Percentiles rank a stretch among this genome's conserved stretches.
Evolutionary conservation across 2,797 vertebrate species (phyloP).

Genomic region (Etheostoma nigrum): DNA sequence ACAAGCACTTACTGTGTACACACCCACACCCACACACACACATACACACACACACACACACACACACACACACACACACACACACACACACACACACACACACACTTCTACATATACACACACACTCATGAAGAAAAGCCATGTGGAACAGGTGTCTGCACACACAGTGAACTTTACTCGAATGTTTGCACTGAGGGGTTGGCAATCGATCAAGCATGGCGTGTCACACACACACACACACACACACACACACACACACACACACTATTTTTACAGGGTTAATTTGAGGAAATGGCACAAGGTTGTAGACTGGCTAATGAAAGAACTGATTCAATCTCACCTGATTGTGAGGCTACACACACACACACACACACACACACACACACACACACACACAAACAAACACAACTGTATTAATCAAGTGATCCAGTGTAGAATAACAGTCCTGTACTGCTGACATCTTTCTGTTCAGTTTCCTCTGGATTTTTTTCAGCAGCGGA

Average conservation of each 20-base stretch:
- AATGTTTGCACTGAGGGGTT: constrained; percentile 59
- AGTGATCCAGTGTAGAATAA: constrained; percentile 6
- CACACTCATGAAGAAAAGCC: background rate
- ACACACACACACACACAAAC: background rate
- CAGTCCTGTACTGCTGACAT: background rate
- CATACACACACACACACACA: constrained; percentile 18
- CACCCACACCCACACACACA: constrained; percentile 8
- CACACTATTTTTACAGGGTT: constrained; percentile 55
- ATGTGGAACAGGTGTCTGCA: constrained; percentile 54
- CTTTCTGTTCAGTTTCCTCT: background rate
- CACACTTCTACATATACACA: background rate
- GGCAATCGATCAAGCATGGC: constrained; percentile 66
- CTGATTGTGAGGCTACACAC: constrained; percentile 37
- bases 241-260: constrained; percentile 10
- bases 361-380: background rate
- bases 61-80: background rate
- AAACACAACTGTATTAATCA: constrained; percentile 5
- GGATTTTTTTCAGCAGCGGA: too few species aligned
- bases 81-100: constrained; percentile 14
- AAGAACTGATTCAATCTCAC: constrained; percentile 30
- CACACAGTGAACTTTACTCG: constrained; percentile 27
- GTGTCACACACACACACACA: constrained; percentile 30
- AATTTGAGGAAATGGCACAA: constrained; percentile 67
- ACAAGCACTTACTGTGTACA: background rate
- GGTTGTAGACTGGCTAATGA: constrained; percentile 57